Evolutionary conservation across 2,888 invertebrate genomes (phyloP).

Genomic region (Epirrhoe tristata): DNA sequence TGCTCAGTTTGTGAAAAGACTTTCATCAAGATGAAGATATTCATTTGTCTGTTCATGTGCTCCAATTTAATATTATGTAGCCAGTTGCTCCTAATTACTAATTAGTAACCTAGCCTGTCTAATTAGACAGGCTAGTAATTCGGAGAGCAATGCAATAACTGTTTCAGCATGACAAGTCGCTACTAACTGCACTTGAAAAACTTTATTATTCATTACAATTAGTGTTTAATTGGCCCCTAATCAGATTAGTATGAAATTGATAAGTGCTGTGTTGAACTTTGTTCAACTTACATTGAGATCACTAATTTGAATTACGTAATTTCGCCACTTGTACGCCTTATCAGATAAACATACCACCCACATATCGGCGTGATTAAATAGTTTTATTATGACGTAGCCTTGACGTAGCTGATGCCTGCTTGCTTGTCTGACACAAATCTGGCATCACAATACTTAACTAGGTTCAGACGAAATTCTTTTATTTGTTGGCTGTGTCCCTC

Average conservation of each 20-base stretch:
- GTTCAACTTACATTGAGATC: conserved; percentile 1
- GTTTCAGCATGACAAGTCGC: conserved; percentile 2
- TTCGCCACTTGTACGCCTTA: conserved; percentile 32
- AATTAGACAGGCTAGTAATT: background rate
- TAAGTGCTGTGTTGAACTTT: conserved; percentile 11
- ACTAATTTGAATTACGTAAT: conserved; percentile 4
- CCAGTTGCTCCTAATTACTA: background rate
- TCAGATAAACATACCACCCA: conserved; percentile 32
- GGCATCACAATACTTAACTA: conserved; percentile 11
- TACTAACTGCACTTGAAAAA: conserved; percentile 12
- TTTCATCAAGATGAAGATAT: no score
- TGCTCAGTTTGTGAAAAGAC: no score
- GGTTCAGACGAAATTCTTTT: background rate
- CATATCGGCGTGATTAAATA: conserved; percentile 36
- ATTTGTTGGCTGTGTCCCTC: background rate
- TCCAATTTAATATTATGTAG: no score
- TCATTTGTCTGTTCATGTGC: no score
- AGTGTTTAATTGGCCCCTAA: conserved; percentile 15
- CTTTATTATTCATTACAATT: conserved; percentile 24
- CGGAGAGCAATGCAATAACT: background rate
- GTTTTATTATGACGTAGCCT: conserved; percentile 38
- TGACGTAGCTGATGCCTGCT: conserved; percentile 27
- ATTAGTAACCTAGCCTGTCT: no score
- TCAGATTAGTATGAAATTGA: conserved; percentile 10
- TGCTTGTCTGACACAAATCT: conserved; percentile 17